Conservation (phyloP, 2,888 invertebrate species). For the Sicus ferrugineus region DNA sequence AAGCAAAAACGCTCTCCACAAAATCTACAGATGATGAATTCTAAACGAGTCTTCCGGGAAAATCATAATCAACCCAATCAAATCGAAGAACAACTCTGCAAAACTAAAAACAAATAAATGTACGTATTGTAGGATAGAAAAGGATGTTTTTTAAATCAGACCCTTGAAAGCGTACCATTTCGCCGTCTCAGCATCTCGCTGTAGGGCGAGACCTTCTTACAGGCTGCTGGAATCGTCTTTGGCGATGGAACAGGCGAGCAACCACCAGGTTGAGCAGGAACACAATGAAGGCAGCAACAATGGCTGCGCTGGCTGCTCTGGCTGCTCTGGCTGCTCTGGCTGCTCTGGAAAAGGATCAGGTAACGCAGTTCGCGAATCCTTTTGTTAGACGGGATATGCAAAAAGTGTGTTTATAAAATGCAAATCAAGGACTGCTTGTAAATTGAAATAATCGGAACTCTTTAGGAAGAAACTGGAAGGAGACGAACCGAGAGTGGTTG, state of each 20-base stretch:
- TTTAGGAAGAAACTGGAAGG: neutral
- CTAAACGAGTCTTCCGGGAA: slow-evolving; percentile 10
- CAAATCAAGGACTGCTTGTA: neutral
- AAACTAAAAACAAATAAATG: neutral
- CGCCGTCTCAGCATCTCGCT: neutral
- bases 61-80: slow-evolving; percentile 16
- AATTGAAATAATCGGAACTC: neutral
- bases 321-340: too few species aligned
- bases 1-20: neutral
- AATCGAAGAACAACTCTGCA: slow-evolving; percentile 8
- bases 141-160: neutral
- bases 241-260: neutral
- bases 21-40: neutral
- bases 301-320: too few species aligned
- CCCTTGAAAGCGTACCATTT: neutral
- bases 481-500: neutral
- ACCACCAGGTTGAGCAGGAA: neutral
- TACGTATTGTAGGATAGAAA: neutral
- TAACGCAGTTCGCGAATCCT: slow-evolving; percentile 37
- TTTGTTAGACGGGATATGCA: slow-evolving; percentile 27
- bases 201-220: neutral
- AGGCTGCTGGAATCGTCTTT: neutral
- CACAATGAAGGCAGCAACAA: neutral
- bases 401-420: slow-evolving; percentile 4
- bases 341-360: slow-evolving; percentile 33